Conservation (phyloP, 1,140 invertebrate species). For the Nephila pilipes region DNA sequence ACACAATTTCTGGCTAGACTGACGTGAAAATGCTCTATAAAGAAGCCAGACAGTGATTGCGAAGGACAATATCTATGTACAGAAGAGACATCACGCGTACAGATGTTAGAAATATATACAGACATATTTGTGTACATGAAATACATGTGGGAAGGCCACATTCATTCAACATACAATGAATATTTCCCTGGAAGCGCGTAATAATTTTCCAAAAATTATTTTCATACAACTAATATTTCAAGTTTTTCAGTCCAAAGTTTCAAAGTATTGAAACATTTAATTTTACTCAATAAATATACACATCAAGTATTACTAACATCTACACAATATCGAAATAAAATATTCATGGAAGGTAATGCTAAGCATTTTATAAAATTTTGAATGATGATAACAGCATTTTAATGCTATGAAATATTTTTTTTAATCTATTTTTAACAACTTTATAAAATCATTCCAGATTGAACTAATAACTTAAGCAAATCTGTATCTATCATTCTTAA, state of each 20-base stretch:
- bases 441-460: too few species aligned
- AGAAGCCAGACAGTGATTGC: constrained; percentile 71
- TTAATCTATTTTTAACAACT: too few species aligned
- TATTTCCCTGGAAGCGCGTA: constrained; percentile 50
- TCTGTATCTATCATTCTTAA: too few species aligned
- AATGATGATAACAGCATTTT: too few species aligned
- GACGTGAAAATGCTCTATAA: constrained; percentile 66
- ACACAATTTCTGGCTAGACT: constrained; percentile 65
- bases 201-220: not conserved
- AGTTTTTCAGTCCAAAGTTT: constrained; percentile 9
- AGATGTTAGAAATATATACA: constrained; percentile 75
- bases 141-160: constrained; percentile 68
- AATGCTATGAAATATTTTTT: too few species aligned
- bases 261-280: not conserved
- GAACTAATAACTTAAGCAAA: too few species aligned
- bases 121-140: constrained; percentile 62
- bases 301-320: too few species aligned
- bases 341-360: too few species aligned
- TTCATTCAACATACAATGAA: constrained; percentile 33
- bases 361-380: too few species aligned
- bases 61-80: constrained; percentile 70
- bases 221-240: not conserved
- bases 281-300: too few species aligned
- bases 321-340: too few species aligned
- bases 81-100: constrained; percentile 60